phyloP scores from a whole-genome alignment of 1,140 invertebrate genomes.

The Dryas iulia region DNA sequence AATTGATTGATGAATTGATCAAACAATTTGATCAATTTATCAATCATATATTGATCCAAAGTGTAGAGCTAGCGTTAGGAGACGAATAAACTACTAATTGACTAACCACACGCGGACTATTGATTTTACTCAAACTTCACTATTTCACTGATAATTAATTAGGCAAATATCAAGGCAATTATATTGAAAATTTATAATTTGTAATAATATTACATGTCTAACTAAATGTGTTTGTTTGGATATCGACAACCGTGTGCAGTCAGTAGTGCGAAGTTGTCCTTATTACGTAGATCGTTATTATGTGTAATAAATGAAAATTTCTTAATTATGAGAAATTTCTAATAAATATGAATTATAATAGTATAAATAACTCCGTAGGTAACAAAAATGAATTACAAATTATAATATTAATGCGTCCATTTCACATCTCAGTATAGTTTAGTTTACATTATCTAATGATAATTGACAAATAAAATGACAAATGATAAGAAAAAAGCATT shows the following conservation, averaged over 20 bases:
- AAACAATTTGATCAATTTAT: too few species aligned
- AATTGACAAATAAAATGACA: slow-evolving; percentile 55
- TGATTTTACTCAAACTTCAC: slow-evolving; percentile 23
- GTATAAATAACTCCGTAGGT: slow-evolving; percentile 13
- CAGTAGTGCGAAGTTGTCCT: slow-evolving; percentile 16
- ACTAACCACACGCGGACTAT: slow-evolving; percentile 52
- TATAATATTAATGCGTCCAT: neutral
- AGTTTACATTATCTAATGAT: slow-evolving; percentile 18
- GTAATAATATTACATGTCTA: neutral
- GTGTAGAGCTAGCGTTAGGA: slow-evolving; percentile 7
- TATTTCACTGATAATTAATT: neutral
- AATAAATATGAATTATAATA: neutral
- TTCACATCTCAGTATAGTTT: slow-evolving; percentile 19
- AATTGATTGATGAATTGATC: too few species aligned
- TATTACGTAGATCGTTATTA: neutral
- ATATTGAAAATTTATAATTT: slow-evolving; percentile 10
- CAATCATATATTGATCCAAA: slow-evolving; percentile 28
- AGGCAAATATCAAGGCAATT: slow-evolving; percentile 9
- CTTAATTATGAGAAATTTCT: neutral
- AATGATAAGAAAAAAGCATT: slow-evolving; percentile 45
- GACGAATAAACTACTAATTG: slow-evolving; percentile 50
- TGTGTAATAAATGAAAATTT: neutral
- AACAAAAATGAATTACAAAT: slow-evolving; percentile 2
- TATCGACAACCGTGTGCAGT: slow-evolving; percentile 14
- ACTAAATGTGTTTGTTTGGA: neutral